Evolutionary conservation across 2,113 vertebrate genomes (phyloP).

Genomic region (Chionis minor): DNA sequence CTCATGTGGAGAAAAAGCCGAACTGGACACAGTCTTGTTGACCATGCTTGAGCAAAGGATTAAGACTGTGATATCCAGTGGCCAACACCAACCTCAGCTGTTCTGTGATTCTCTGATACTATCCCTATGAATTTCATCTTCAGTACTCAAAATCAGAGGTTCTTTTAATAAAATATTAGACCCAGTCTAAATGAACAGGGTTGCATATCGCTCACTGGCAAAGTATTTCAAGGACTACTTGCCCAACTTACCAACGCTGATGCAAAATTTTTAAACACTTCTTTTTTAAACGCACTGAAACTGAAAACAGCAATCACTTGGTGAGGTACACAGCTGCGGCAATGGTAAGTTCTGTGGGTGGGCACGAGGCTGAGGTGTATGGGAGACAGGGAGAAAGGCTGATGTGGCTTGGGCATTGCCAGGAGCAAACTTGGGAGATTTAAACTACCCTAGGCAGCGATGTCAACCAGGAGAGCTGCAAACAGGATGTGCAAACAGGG

Average conservation of each 20-base stretch:
- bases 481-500: neutral
- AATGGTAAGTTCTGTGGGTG: neutral
- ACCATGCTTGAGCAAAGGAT: neutral
- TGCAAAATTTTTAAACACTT: accelerated
- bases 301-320: neutral
- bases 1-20: neutral
- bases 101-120: neutral
- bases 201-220: neutral
- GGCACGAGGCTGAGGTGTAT: neutral
- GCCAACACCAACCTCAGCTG: neutral
- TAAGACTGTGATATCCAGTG: neutral
- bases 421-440: neutral
- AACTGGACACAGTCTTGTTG: neutral
- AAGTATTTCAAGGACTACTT: neutral
- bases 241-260: neutral
- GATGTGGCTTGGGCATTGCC: neutral
- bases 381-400: neutral
- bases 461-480: neutral
- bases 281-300: accelerated
- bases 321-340: accelerated
- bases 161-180: neutral
- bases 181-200: neutral
- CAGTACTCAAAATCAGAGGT: neutral
- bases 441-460: neutral
- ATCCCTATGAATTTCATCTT: neutral